These are phyloP conservation scores for Hozukius guyotensis DNA, from an alignment of 2,797 vertebrate species.

Conservation along the genomic window DNA sequence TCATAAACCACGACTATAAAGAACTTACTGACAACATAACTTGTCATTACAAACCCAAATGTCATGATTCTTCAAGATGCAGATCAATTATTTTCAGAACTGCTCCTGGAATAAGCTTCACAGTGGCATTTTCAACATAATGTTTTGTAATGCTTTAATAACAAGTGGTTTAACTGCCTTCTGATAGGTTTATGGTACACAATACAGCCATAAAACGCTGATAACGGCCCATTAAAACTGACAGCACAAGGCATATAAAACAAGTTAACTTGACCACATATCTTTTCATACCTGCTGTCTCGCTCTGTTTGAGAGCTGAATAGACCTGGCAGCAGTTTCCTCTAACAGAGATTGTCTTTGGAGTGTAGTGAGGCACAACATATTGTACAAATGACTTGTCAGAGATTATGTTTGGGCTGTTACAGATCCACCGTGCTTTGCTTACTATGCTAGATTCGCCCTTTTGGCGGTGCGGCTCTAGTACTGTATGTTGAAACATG, in stretches of 20 bases:
- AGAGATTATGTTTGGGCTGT: constrained; percentile 1
- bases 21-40: not conserved
- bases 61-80: constrained; percentile 14
- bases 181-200: constrained; percentile 54
- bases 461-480: not conserved
- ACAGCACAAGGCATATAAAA: constrained; percentile 39
- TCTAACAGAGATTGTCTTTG: constrained; percentile 9
- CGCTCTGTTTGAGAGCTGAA: constrained; percentile 5
- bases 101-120: not conserved
- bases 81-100: constrained; percentile 27
- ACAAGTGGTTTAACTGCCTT: constrained; percentile 37
- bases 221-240: constrained; percentile 53
- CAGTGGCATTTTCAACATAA: constrained; percentile 14
- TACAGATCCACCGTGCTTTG: not conserved
- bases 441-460: not conserved
- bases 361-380: constrained; percentile 25
- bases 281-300: constrained; percentile 33
- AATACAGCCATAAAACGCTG: constrained; percentile 48
- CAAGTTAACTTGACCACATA: constrained; percentile 26
- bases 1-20: not conserved
- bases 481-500: constrained; percentile 10
- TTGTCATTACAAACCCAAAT: constrained; percentile 18
- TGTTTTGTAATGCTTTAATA: constrained; percentile 37
- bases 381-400: constrained; percentile 27
- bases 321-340: constrained; percentile 4